Evolutionary conservation across 2,888 invertebrate species (phyloP).

Genomic region (Mythimna vitellina): DNA sequence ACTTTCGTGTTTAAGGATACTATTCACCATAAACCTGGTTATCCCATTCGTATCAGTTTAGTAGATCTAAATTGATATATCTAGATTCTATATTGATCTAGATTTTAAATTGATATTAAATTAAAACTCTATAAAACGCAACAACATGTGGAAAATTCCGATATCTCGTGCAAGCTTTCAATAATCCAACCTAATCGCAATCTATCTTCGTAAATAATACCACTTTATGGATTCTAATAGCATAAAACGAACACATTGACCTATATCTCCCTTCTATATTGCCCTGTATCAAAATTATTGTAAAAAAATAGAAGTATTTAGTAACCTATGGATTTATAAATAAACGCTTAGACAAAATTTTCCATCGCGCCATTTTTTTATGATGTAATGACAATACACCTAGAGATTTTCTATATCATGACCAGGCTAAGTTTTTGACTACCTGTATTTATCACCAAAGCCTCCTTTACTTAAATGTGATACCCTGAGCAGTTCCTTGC

Average conservation of each 20-base stretch:
- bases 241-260: slow-evolving; percentile 9
- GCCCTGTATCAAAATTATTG: slow-evolving; percentile 1
- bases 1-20: too few relatives aligned
- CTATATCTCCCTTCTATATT: slow-evolving; percentile 10
- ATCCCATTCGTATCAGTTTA: too few relatives aligned
- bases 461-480: background rate
- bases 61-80: too few relatives aligned
- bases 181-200: background rate
- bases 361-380: background rate
- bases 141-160: slow-evolving; percentile 4
- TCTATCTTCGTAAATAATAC: slow-evolving; percentile 26
- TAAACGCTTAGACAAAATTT: background rate
- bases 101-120: background rate
- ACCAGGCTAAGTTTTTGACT: background rate
- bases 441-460: background rate
- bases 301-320: slow-evolving; percentile 9
- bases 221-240: background rate
- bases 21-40: too few relatives aligned
- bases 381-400: background rate
- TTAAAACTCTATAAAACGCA: background rate
- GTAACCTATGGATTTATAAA: background rate
- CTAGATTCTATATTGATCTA: too few relatives aligned
- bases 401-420: background rate
- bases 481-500: background rate
- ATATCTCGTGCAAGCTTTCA: background rate